A percentile compares a stretch with the other conserved stretches of the same genome.
These are phyloP conservation scores for Tetanocera ferruginea DNA, from an alignment of 2,888 invertebrate species.

Conservation along the genomic window DNA sequence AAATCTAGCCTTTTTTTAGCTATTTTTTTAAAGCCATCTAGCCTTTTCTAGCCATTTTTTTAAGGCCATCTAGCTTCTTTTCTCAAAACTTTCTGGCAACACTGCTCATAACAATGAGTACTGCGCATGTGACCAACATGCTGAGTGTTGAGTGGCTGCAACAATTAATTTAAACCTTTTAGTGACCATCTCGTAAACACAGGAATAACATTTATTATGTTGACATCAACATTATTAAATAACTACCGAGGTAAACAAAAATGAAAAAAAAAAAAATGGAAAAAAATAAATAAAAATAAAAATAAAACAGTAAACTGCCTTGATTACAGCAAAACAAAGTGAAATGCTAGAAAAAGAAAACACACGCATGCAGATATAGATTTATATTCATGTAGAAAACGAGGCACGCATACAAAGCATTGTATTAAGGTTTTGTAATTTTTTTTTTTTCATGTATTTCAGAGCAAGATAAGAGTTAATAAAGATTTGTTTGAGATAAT, in stretches of 20 bases:
- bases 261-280: not conserved
- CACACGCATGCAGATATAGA: not conserved
- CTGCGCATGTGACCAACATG: constrained; percentile 17
- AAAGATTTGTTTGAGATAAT: too few species aligned
- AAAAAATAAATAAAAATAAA: not conserved
- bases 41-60: too few species aligned
- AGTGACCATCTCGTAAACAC: not conserved
- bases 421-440: not conserved
- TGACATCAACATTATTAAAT: constrained; percentile 3
- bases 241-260: not conserved
- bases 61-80: too few species aligned
- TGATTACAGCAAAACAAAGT: constrained; percentile 3
- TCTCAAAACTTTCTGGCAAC: too few species aligned
- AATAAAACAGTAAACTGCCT: not conserved
- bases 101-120: too few species aligned
- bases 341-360: not conserved
- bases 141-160: not conserved
- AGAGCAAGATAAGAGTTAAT: too few species aligned
- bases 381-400: too few species aligned
- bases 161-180: not conserved
- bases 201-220: not conserved
- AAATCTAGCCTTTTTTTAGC: too few species aligned
- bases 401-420: not conserved
- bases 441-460: not conserved
- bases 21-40: too few species aligned